phyloP scores from a whole-genome alignment of 2,113 vertebrate genomes.

The Dendropsophus ebraccatus region DNA sequence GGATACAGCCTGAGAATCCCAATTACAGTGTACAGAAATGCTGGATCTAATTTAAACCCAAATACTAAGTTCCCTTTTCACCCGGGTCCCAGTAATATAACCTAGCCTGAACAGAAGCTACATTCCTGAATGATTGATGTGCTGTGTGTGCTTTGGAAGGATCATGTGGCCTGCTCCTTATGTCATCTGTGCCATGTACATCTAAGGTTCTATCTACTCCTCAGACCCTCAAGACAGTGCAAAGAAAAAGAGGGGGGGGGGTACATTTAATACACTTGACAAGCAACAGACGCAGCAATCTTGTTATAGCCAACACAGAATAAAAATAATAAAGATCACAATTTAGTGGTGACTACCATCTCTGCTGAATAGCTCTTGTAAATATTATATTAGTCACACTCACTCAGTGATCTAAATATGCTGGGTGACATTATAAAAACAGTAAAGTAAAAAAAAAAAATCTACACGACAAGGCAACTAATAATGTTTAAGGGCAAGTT shows the following conservation, averaged over 20 bases:
- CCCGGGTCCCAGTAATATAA: neutral
- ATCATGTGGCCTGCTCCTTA: constrained; percentile 16
- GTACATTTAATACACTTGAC: neutral
- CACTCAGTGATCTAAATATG: too few relatives aligned
- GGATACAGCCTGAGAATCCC: too few relatives aligned
- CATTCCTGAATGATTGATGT: constrained; percentile 26
- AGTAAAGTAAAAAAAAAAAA: too few relatives aligned
- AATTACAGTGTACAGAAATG: neutral
- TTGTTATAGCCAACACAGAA: too few relatives aligned
- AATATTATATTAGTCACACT: too few relatives aligned
- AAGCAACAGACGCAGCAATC: neutral
- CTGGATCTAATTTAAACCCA: neutral
- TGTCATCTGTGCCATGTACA: neutral
- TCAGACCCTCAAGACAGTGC: neutral
- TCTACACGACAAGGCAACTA: too few relatives aligned
- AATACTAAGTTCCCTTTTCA: neutral
- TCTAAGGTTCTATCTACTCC: neutral
- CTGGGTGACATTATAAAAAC: too few relatives aligned
- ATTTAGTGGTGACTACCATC: too few relatives aligned
- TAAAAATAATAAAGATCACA: too few relatives aligned
- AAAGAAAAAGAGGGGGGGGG: neutral
- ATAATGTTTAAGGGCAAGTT: too few relatives aligned
- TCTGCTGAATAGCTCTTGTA: too few relatives aligned
- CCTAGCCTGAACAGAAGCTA: neutral
- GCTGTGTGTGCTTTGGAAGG: neutral